Evolutionary conservation across 2,113 vertebrate genomes (phyloP).

Genomic region (Clarias batrachus): DNA sequence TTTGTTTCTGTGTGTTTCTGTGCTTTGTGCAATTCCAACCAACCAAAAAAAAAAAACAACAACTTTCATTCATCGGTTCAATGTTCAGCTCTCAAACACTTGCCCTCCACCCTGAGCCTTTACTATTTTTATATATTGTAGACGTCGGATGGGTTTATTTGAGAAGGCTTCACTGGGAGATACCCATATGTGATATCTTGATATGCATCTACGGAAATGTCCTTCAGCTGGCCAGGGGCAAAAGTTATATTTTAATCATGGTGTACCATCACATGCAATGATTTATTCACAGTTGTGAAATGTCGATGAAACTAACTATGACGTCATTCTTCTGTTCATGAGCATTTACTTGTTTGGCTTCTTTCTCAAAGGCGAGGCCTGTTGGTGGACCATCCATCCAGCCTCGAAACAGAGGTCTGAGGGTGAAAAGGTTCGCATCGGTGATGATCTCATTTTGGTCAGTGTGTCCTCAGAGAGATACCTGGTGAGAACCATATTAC

Average conservation of each 20-base stretch:
- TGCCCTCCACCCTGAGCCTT: slow-evolving; percentile 29
- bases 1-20: no score
- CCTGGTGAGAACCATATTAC: slow-evolving; percentile 70
- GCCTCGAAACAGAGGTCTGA: slow-evolving; percentile 96
- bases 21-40: slow-evolving; percentile 35
- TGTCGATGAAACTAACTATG: background rate
- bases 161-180: slow-evolving; percentile 25
- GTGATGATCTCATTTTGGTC: slow-evolving; percentile 95
- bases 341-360: background rate
- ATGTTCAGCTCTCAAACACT: slow-evolving; percentile 39
- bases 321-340: background rate
- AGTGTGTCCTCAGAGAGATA: slow-evolving; percentile 96
- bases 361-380: slow-evolving; percentile 82
- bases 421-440: slow-evolving; percentile 96
- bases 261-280: background rate
- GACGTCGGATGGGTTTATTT: slow-evolving; percentile 36
- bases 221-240: background rate
- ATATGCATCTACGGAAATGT: slow-evolving; percentile 18
- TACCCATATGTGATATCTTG: slow-evolving; percentile 27
- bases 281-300: background rate
- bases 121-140: slow-evolving; percentile 47
- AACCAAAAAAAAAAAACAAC: background rate
- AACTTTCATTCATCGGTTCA: slow-evolving; percentile 43
- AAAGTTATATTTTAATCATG: slow-evolving; percentile 3
- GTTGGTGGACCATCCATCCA: slow-evolving; percentile 98